phyloP scores from a whole-genome alignment of 2,113 vertebrate genomes.

The Aegypius monachus region DNA sequence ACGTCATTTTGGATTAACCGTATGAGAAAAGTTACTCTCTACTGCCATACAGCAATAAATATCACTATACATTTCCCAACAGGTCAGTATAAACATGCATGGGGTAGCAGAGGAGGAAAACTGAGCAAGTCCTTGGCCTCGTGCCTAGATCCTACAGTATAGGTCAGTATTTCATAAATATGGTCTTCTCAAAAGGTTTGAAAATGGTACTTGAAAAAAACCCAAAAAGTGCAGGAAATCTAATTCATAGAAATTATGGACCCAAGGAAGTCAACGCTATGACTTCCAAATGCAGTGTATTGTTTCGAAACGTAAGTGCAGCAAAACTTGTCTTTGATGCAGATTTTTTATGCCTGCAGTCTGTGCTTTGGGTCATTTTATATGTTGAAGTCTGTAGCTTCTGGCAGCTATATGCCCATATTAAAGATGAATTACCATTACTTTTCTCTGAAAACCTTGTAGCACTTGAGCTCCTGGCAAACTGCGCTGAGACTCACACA shows the following conservation, averaged over 20 bases:
- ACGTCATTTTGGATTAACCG: background rate
- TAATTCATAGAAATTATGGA: background rate
- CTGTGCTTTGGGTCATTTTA: background rate
- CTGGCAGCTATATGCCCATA: background rate
- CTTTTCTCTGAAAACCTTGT: constrained; percentile 24
- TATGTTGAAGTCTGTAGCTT: background rate
- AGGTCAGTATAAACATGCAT: background rate
- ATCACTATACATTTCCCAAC: background rate
- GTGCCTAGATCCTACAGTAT: background rate
- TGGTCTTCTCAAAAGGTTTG: background rate
- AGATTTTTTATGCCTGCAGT: background rate
- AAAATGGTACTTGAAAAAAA: background rate
- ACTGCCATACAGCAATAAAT: background rate
- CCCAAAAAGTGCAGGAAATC: background rate
- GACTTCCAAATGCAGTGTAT: background rate
- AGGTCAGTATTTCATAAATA: background rate
- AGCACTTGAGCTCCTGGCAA: background rate
- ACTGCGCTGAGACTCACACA: background rate
- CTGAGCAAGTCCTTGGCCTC: background rate
- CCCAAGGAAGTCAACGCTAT: background rate
- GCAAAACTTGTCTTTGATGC: background rate
- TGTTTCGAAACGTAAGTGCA: background rate
- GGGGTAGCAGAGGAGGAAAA: background rate
- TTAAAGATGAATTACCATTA: constrained; percentile 31
- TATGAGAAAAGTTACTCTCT: background rate